Conservation (phyloP, 2,888 invertebrate species). For the Gastracanthus pulcherrimus region DNA sequence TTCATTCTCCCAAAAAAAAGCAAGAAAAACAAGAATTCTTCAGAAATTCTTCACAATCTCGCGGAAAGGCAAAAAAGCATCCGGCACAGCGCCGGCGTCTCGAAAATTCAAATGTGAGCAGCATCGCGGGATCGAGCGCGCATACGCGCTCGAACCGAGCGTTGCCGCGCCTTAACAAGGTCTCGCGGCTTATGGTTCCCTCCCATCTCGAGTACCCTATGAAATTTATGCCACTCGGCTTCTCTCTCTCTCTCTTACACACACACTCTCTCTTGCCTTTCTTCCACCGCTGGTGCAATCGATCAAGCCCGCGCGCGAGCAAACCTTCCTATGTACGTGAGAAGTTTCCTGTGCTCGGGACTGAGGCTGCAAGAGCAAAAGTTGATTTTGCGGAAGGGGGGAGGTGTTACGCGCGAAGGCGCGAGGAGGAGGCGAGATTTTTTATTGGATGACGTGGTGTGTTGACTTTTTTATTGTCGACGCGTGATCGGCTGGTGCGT, state of each 20-base stretch:
- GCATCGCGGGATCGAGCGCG: too few species aligned
- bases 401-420: neutral
- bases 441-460: neutral
- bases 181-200: slow-evolving; percentile 69
- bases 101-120: neutral
- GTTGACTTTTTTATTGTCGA: neutral
- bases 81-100: too few species aligned
- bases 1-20: neutral
- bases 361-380: neutral
- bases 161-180: slow-evolving; percentile 66
- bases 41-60: neutral
- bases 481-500: too few species aligned
- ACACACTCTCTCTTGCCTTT: neutral
- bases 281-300: slow-evolving; percentile 1
- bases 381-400: neutral
- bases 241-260: neutral
- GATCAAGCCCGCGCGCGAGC: slow-evolving; percentile 1
- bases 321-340: neutral
- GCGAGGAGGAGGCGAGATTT: too few species aligned
- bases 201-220: slow-evolving; percentile 71
- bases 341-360: neutral
- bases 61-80: neutral
- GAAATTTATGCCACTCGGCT: slow-evolving; percentile 69
- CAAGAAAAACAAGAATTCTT: neutral
- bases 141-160: too few species aligned